Evolutionary conservation across 2,797 vertebrate species (phyloP).

Genomic region (Liparis tanakae): DNA sequence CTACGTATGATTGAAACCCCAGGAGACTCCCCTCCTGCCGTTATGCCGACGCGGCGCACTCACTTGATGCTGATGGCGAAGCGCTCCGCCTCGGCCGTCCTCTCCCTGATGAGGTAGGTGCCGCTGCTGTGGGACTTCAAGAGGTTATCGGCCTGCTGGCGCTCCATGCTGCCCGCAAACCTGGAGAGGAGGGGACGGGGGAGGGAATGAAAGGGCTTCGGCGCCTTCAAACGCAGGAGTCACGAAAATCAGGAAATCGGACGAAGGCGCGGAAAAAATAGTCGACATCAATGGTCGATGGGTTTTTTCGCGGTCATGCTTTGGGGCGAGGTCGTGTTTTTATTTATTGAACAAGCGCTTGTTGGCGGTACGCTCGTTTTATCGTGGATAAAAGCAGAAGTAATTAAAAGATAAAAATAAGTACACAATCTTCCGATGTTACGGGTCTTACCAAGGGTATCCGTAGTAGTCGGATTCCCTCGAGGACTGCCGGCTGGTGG

Average conservation of each 20-base stretch:
- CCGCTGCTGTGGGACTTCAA: constrained; percentile 93
- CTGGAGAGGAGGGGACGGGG: constrained; percentile 71
- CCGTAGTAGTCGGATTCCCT: constrained; percentile 92
- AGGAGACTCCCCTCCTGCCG: constrained; percentile 23
- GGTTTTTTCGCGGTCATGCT: neutral
- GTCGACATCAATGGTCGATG: constrained; percentile 41
- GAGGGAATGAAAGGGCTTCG: neutral
- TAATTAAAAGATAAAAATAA: constrained; percentile 40
- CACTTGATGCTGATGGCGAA: constrained; percentile 99
- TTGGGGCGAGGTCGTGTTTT: constrained; percentile 22
- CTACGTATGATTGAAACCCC: constrained; percentile 38
- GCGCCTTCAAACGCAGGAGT: constrained; percentile 27
- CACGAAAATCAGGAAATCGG: no score
- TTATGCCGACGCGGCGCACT: constrained; percentile 56
- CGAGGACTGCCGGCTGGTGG: constrained; percentile 86
- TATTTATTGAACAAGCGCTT: constrained; percentile 26
- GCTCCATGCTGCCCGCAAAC: constrained; percentile 98
- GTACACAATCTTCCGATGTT: constrained; percentile 12
- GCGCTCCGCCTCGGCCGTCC: constrained; percentile 94
- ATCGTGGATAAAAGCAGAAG: constrained; percentile 16
- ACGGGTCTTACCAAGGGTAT: constrained; percentile 89
- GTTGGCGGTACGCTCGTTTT: neutral
- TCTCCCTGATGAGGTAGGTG: constrained; percentile 96
- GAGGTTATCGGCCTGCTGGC: constrained; percentile 96
- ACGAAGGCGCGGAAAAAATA: constrained; percentile 15